Conservation (phyloP, 2,888 invertebrate genomes). For the Synanthedon tipuliformis region DNA sequence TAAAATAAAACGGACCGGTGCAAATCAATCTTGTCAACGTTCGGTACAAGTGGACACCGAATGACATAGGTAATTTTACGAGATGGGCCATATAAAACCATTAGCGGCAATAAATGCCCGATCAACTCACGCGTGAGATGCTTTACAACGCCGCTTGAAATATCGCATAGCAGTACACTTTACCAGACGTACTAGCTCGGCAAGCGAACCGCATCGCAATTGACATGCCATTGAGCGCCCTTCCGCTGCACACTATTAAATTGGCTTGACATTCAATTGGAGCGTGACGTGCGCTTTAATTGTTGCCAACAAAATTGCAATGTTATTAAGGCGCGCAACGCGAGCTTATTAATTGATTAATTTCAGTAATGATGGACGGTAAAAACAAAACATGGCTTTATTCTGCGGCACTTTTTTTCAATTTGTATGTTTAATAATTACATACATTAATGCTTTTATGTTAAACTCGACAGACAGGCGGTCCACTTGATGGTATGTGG, state of each 20-base stretch:
- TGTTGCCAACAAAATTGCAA: background rate
- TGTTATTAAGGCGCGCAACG: too few relatives aligned
- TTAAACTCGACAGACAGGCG: too few relatives aligned
- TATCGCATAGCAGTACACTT: conserved; percentile 14
- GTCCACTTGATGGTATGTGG: too few relatives aligned
- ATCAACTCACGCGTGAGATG: conserved; percentile 30
- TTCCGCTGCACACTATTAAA: conserved; percentile 31
- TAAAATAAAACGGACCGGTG: conserved; percentile 16
- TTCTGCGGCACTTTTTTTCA: too few relatives aligned
- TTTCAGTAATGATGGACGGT: too few relatives aligned
- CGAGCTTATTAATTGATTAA: too few relatives aligned
- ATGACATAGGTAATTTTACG: conserved; percentile 38
- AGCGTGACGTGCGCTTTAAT: conserved; percentile 15
- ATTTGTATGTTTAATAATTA: too few relatives aligned
- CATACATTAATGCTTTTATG: too few relatives aligned
- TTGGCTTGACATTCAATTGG: conserved; percentile 22
- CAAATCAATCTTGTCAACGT: conserved; percentile 26
- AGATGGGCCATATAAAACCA: conserved; percentile 38
- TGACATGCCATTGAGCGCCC: conserved; percentile 23
- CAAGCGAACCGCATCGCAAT: conserved; percentile 21
- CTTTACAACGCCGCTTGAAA: conserved; percentile 30
- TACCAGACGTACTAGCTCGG: conserved; percentile 13
- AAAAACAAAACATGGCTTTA: too few relatives aligned
- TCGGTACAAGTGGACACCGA: conserved; percentile 12
- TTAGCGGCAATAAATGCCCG: conserved; percentile 43